Evolutionary conservation across 2,888 invertebrate species (phyloP).

Genomic region (Spodoptera picta): DNA sequence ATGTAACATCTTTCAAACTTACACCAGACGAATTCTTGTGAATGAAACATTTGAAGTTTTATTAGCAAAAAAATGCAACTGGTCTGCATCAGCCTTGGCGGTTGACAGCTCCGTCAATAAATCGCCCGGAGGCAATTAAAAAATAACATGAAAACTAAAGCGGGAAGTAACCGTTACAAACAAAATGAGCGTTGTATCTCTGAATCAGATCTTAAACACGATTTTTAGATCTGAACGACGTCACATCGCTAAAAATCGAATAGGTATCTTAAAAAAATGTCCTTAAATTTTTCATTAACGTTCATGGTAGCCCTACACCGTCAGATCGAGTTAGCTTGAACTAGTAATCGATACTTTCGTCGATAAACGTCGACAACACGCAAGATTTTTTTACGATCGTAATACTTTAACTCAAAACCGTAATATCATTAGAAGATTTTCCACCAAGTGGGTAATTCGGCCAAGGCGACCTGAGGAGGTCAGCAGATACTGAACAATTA

Average conservation of each 20-base stretch:
- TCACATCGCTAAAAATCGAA: not conserved
- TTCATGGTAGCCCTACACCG: conserved; percentile 12
- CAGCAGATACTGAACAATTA: conserved; percentile 58
- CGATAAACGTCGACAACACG: conserved; percentile 35
- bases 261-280: conserved; percentile 1
- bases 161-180: conserved; percentile 35
- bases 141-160: conserved; percentile 14
- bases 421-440: conserved; percentile 66
- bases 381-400: conserved; percentile 21
- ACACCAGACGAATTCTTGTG: conserved; percentile 78
- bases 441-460: conserved; percentile 70
- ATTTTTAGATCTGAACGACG: conserved; percentile 21
- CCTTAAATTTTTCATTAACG: not conserved
- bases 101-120: conserved; percentile 30
- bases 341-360: conserved; percentile 54
- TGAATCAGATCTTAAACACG: conserved; percentile 27
- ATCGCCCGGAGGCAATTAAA: conserved; percentile 34
- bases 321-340: conserved; percentile 3
- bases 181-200: conserved; percentile 8
- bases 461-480: conserved; percentile 72
- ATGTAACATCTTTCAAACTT: conserved; percentile 81
- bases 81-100: conserved; percentile 47
- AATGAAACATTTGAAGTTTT: conserved; percentile 67
- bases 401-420: conserved; percentile 36
- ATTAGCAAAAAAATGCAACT: conserved; percentile 59